These are phyloP conservation scores for Mormyrus lacerda DNA, from an alignment of 2,113 vertebrate species.

Conservation along the genomic window DNA sequence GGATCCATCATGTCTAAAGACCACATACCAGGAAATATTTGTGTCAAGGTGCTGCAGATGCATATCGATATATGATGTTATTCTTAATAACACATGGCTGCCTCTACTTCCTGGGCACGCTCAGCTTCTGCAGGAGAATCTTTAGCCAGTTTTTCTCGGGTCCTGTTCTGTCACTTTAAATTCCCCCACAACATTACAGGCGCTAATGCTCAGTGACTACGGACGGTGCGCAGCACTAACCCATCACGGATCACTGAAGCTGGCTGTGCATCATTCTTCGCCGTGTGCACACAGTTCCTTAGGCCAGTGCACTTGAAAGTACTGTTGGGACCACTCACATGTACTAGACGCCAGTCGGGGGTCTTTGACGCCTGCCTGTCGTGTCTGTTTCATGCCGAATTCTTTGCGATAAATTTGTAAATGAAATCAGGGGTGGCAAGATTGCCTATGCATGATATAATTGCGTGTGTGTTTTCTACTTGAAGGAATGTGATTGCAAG, in stretches of 20 bases:
- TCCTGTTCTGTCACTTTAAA: constrained; percentile 6
- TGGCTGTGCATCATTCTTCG: constrained; percentile 2
- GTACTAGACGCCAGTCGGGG: background rate
- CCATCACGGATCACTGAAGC: background rate
- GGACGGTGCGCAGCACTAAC: background rate
- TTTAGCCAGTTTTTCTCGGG: background rate
- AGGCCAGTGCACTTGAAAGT: background rate
- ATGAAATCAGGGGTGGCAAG: background rate
- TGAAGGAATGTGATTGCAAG: background rate
- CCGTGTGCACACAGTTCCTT: background rate
- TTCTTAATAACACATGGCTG: background rate
- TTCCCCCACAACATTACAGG: background rate
- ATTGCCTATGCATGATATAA: background rate
- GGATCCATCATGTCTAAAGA: background rate
- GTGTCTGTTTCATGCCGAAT: background rate
- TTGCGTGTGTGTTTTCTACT: background rate
- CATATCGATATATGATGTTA: background rate
- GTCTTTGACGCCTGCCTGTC: background rate
- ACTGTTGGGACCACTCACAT: background rate
- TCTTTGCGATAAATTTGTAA: background rate
- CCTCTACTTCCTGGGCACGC: background rate
- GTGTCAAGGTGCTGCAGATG: background rate
- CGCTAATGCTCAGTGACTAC: background rate
- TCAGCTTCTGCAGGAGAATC: background rate
- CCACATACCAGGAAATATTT: background rate